Evolutionary conservation across 2,888 invertebrate species (phyloP), one percentile per base, ranked within the genome.

Genomic region (Azorinus chamasolen): DNA sequence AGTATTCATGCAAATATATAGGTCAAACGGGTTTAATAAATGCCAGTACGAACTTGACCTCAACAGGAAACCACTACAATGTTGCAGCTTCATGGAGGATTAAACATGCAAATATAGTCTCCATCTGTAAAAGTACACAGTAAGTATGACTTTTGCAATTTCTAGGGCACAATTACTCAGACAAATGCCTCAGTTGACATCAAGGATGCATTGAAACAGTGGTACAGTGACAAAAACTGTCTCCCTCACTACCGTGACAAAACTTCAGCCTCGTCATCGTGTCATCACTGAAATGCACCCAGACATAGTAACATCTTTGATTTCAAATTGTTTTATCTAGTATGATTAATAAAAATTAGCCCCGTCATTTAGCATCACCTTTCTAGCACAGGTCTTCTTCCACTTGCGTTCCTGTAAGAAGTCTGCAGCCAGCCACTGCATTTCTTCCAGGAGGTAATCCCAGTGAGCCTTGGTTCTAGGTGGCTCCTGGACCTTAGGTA

Each of bases 401-500:
- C 98, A 98, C 93, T 98, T 98, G 79, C 99, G 95, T 93, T 99
- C 99, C 93, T 98, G 97, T 32, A 97, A 97, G 94, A 99, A 99
- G 94, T 99, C 99, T 45, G 97, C 97, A 43, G 98, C 97, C 84
- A 99, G 94, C 99, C 99, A 99, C 45, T 96, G 96, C 98, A 99
- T 98, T 94, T 99, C 99, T 93, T 99, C 99, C 48, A 99, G 94
- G 81, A 99, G 94, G 93, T 98, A 99, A 94, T 99, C 99, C 99
- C 99, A 99, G 93, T 99, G 99, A 32, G 97, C 96, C 94, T 99
- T 99, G 62, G 95, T 95, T 80, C 99, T 95, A 75, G 96, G 95
- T 86, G 98, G 97, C 79, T 93, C 93, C 54, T 92, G 89, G 1
- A 92, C 91, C 94, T 98, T 98, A 63, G 98, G 98, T 92, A 98